Evolutionary conservation across 1,140 invertebrate genomes (phyloP), one percentile per base, ranked within the genome.

Genomic region (Catajapyx aquilonaris): DNA sequence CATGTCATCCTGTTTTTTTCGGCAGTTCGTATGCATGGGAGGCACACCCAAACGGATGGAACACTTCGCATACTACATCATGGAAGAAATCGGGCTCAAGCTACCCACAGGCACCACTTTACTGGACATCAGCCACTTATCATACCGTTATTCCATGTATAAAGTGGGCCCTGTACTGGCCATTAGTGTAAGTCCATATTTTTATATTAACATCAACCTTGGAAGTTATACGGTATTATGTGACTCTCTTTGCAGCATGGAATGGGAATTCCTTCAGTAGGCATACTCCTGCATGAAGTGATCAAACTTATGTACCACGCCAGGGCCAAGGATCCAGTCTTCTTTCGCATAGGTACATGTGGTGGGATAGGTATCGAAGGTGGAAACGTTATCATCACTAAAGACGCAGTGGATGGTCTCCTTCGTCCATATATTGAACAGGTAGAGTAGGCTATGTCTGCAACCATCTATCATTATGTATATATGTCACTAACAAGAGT

Each of bases 11-110:
- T 48, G 44, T 33, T 39, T 38, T 60, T 65, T 21, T 43, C 52
- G 58, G 37, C 58, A 94, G 87, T 96, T 95, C 60, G 86, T 96
- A 7, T 96, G 90, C 58, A 90, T 95, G 77, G 91, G 93, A 33
- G 94, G 93, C 7, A 94, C 88, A 11, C 81, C 86, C 3, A 86
- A 81, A 50, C 68, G 93, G 20, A 90, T 96, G 84, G 74, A 88
- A 55, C 69, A 78, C 46, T 96, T 95, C 56, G 88, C 90, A 18
- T 67, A 84, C 52, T 81, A 71, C 49, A 86, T 95, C 42, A 81
- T 88, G 78, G 65, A 79, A 43, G 79, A 91, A 62, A 79, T 91
- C 42, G 80, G 79, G 3, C 76, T 87, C 54, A 81, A 84, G 55
- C 60, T 91, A 43, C 85, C 85, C 0, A 74, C 81, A 30, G 86